Evolutionary conservation across 2,888 invertebrate genomes (phyloP).

Genomic region (Amaurobius ferox): DNA sequence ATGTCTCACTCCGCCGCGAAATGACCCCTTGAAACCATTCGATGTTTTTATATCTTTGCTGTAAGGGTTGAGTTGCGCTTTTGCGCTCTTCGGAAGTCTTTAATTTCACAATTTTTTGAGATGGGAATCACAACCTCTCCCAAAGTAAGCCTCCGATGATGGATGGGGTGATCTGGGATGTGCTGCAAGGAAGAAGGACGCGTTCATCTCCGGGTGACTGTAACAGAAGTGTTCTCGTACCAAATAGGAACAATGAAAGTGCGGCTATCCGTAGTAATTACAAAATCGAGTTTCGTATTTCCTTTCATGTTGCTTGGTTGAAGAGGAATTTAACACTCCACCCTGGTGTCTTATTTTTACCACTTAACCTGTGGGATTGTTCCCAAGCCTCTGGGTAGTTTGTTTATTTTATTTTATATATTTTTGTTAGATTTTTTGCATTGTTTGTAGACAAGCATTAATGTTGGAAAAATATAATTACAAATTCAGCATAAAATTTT

Average conservation of each 20-base stretch:
- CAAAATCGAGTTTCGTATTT: too few species aligned
- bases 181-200: background rate
- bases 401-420: too few species aligned
- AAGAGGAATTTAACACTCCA: too few species aligned
- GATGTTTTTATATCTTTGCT: background rate
- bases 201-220: background rate
- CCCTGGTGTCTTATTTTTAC: too few species aligned
- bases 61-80: background rate
- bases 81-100: background rate
- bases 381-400: too few species aligned
- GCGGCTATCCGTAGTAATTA: too few species aligned
- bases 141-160: background rate
- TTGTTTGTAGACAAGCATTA: too few species aligned
- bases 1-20: conserved; percentile 43
- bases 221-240: background rate
- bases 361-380: too few species aligned
- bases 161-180: background rate
- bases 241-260: background rate
- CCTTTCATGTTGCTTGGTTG: too few species aligned
- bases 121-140: background rate
- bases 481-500: too few species aligned
- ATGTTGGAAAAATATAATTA: too few species aligned
- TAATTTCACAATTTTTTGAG: conserved; percentile 1
- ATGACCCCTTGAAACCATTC: background rate
- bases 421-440: too few species aligned